A percentile compares a stretch with the other conserved stretches of the same genome.
These are phyloP conservation scores for Netelia inedita DNA, from an alignment of 2,888 invertebrate species.

Conservation along the genomic window DNA sequence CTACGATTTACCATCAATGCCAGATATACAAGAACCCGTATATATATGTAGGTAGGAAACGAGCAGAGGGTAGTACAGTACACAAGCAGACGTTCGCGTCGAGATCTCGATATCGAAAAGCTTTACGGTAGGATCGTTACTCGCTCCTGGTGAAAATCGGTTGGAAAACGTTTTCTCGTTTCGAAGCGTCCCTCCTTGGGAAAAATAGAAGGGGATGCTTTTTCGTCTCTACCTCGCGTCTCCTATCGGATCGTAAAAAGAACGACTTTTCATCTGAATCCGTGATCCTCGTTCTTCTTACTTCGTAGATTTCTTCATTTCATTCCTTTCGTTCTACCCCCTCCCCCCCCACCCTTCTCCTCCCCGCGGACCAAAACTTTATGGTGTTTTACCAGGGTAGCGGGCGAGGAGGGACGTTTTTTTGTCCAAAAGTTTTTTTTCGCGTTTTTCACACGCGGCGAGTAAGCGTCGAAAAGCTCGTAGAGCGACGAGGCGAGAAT, in stretches of 20 bases:
- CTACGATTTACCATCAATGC: constrained; percentile 50
- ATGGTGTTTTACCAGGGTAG: constrained; percentile 24
- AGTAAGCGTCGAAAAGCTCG: constrained; percentile 23
- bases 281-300: constrained; percentile 40
- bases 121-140: constrained; percentile 35
- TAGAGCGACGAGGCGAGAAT: constrained; percentile 7
- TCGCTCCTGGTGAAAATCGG: constrained; percentile 33
- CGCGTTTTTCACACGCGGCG: constrained; percentile 13
- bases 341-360: not conserved
- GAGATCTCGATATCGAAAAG: constrained; percentile 62
- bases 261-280: constrained; percentile 65
- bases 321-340: constrained; percentile 5
- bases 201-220: constrained; percentile 46
- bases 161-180: constrained; percentile 1
- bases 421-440: constrained; percentile 3
- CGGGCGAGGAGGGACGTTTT: not conserved
- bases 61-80: constrained; percentile 20
- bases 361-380: constrained; percentile 4
- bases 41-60: constrained; percentile 7
- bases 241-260: constrained; percentile 56
- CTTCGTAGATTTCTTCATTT: constrained; percentile 39
- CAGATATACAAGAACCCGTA: constrained; percentile 22
- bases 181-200: constrained; percentile 5
- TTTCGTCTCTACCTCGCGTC: constrained; percentile 4
- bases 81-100: constrained; percentile 27